Evolutionary conservation across 2,797 vertebrate genomes (phyloP).

Genomic region (Sebastes iracundus): DNA sequence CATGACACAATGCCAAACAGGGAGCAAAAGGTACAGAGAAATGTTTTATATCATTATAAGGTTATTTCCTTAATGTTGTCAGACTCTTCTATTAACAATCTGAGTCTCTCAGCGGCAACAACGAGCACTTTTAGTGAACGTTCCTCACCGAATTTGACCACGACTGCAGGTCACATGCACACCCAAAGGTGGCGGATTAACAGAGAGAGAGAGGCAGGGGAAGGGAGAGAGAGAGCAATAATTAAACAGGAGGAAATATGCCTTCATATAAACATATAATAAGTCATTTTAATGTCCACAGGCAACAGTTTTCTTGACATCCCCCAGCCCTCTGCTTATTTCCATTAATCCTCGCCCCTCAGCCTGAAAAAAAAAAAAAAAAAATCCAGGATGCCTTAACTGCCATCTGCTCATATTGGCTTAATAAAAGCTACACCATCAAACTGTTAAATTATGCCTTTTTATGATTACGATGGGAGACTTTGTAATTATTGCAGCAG

Average conservation of each 20-base stretch:
- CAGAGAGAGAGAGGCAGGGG: not conserved
- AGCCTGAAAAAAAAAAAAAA: constrained; percentile 33
- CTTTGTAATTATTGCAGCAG: constrained; percentile 42
- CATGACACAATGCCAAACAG: not conserved
- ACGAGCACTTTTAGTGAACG: not conserved
- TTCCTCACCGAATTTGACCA: constrained; percentile 3
- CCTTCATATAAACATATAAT: constrained; percentile 57
- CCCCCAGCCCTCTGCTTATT: constrained; percentile 55
- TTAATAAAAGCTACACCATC: constrained; percentile 75
- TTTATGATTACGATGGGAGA: constrained; percentile 74
- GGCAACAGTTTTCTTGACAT: constrained; percentile 59
- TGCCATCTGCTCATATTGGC: constrained; percentile 75
- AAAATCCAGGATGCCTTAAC: constrained; percentile 55
- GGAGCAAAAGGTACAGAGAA: rapidly evolving
- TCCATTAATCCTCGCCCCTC: constrained; percentile 68
- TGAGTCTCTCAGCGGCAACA: not conserved
- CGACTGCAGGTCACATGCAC: constrained; percentile 40
- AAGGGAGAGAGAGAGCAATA: not conserved
- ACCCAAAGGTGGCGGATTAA: constrained; percentile 16
- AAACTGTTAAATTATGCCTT: constrained; percentile 75
- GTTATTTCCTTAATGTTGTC: not conserved
- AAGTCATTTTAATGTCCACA: constrained; percentile 60
- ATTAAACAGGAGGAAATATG: constrained; percentile 44
- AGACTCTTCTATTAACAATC: not conserved
- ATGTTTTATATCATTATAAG: not conserved